These are phyloP conservation scores for Atopsyche davidsoni DNA, from an alignment of 1,140 invertebrate genomes.

Conservation along the genomic window DNA sequence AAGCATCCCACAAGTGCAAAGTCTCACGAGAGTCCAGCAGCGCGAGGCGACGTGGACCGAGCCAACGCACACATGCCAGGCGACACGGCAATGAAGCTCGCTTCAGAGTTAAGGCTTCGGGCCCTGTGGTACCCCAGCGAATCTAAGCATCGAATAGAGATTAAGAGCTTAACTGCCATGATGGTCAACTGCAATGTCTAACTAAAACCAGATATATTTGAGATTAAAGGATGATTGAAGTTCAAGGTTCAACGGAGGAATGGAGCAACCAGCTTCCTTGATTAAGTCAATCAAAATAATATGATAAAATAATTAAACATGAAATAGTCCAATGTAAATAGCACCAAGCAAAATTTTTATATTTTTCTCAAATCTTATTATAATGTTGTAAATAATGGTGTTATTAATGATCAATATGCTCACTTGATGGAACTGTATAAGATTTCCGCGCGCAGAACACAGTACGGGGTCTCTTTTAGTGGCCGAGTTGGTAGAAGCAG, in stretches of 20 bases:
- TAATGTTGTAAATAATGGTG: not conserved
- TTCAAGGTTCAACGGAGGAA: no score
- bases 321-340: no score
- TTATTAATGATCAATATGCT: conserved; percentile 9
- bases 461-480: conserved; percentile 76
- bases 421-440: conserved; percentile 79
- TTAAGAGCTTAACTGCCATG: no score
- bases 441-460: conserved; percentile 75
- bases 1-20: conserved; percentile 82
- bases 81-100: conserved; percentile 52
- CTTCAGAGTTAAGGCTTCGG: conserved; percentile 22
- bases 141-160: no score
- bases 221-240: no score
- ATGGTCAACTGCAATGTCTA: no score
- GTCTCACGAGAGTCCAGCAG: conserved; percentile 81
- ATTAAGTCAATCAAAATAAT: no score
- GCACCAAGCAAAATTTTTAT: no score
- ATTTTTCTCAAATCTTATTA: no score
- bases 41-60: conserved; percentile 80
- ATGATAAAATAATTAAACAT: no score
- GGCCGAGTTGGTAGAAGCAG: conserved; percentile 61
- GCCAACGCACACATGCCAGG: conserved; percentile 75
- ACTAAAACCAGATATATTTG: no score
- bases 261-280: no score
- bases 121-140: conserved; percentile 21